A percentile compares a stretch with the other conserved stretches of the same genome.
Evolutionary conservation across 2,113 vertebrate genomes (phyloP).

Genomic region (Stigmatopora nigra): DNA sequence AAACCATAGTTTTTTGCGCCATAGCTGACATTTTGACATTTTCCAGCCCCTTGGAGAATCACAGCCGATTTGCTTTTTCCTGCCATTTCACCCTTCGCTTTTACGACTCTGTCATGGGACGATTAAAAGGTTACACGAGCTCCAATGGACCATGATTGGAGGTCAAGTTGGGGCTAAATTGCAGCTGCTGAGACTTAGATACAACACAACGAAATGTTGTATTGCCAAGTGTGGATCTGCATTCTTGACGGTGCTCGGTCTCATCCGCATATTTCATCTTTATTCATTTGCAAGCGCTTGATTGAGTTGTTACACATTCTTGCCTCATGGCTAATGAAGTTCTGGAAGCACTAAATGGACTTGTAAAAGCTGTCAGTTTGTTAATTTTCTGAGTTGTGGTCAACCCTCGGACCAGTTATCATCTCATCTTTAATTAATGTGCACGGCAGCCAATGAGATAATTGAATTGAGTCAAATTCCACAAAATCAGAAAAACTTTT

Average conservation of each 20-base stretch:
- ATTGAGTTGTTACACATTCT: constrained; percentile 15
- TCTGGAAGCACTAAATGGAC: constrained; percentile 50
- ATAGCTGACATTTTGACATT: constrained; percentile 32
- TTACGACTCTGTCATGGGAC: constrained; percentile 20
- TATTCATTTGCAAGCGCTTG: constrained; percentile 4
- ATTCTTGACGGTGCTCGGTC: constrained; percentile 7
- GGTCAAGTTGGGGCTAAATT: constrained; percentile 12
- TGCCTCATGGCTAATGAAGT: constrained; percentile 27
- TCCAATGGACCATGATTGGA: constrained; percentile 40
- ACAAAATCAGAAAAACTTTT: no score
- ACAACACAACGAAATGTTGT: not conserved
- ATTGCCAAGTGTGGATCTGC: not conserved
- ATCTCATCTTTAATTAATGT: not conserved
- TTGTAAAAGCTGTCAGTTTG: constrained; percentile 57
- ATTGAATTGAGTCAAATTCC: no score
- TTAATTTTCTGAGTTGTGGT: constrained; percentile 76
- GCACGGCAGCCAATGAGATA: no score
- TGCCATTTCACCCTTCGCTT: constrained; percentile 23
- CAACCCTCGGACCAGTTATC: constrained; percentile 57
- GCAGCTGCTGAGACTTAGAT: constrained; percentile 3
- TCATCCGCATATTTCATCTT: constrained; percentile 25
- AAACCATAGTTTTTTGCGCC: constrained; percentile 12
- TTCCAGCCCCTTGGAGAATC: constrained; percentile 36
- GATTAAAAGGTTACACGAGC: constrained; percentile 33
- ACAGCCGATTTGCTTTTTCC: constrained; percentile 8